Evolutionary conservation across 2,888 invertebrate genomes (phyloP), one percentile per base, ranked within the genome.

Genomic region (Drosophila recens): DNA sequence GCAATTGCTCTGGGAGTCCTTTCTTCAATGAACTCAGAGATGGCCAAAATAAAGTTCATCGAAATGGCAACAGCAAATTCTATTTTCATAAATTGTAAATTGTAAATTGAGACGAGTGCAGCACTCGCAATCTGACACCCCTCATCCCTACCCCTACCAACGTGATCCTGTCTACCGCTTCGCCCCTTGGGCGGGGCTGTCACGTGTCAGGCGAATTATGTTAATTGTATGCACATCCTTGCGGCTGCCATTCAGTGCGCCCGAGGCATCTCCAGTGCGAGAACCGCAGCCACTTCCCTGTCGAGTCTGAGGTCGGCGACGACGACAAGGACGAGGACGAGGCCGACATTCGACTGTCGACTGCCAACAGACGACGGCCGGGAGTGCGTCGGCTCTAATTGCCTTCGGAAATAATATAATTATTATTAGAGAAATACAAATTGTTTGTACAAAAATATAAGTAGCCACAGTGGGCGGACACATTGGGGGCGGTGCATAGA

Each of bases 201-300:
- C 93, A 92, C 92, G 92, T 92, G 92, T 92, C 92, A 90, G 78
- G 75, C 89, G 90, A 92, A 92, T 92, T 92, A 92, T 91, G 91
- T 86, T 91, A 92, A 91, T 92, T 91, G 91, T 78, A 84, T 87
- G 83, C 83, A 89, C 82, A 89, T 87, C 80, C 85, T 89, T 89
- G 89, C 51, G 85, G 86, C 78, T 64, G 69, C 66, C 75, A 66
- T 30, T n/a, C 62, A 57, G 36, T 15, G 40, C 15, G 43, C 53
- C 65, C 9, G 20, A 58, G 49, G 45, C 57, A 58, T 27, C 43
- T 40, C 30, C 62, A 43, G 30, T 20, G n/a, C 30, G 11, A 30
- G 36, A 38, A n/a, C 72, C 49, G 23, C 71, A 52, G 75, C 61
- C 64, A 54, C 48, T 75, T 71, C 43, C 76, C 76, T 20, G 48